Percentiles rank a stretch among this genome's conserved stretches.
Evolutionary conservation across 2,888 invertebrate genomes (phyloP).

Genomic region (Protula sp.): DNA sequence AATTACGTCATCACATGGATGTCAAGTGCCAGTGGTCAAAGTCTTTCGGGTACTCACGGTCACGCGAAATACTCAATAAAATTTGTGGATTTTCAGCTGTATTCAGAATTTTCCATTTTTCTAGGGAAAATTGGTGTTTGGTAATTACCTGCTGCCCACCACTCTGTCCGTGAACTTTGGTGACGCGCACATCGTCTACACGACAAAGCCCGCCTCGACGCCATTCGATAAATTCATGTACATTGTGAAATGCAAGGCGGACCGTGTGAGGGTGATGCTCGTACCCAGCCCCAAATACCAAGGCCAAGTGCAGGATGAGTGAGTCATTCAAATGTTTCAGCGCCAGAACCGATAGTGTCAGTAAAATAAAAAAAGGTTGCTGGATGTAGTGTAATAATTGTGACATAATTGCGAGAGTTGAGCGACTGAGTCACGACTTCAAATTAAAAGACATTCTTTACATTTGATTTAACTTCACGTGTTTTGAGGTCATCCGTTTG

Average conservation of each 20-base stretch:
- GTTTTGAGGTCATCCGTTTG: too few relatives aligned
- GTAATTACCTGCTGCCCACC: slow-evolving; percentile 88
- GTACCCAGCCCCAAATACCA: slow-evolving; percentile 92
- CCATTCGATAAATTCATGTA: slow-evolving; percentile 92
- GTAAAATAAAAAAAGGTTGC: too few relatives aligned
- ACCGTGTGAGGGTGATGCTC: slow-evolving; percentile 87
- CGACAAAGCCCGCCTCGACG: slow-evolving; percentile 90
- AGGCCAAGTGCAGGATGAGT: slow-evolving; percentile 68
- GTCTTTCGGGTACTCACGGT: too few relatives aligned
- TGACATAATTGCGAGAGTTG: too few relatives aligned
- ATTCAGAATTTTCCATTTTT: too few relatives aligned
- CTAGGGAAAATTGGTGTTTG: slow-evolving; percentile 85
- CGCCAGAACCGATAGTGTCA: not conserved
- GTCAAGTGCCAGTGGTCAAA: too few relatives aligned
- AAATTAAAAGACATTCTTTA: too few relatives aligned
- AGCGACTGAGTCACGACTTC: too few relatives aligned
- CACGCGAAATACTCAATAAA: too few relatives aligned
- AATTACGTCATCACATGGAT: too few relatives aligned
- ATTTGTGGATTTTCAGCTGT: too few relatives aligned
- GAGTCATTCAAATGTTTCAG: slow-evolving; percentile 23
- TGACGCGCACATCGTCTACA: slow-evolving; percentile 89
- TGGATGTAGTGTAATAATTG: not conserved
- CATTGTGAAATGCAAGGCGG: slow-evolving; percentile 86
- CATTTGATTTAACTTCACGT: too few relatives aligned
- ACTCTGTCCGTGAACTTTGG: slow-evolving; percentile 82